Percentiles rank a stretch among this genome's conserved stretches.
phyloP scores from a whole-genome alignment of 1,140 invertebrate species.

The Drosophila mauritiana region DNA sequence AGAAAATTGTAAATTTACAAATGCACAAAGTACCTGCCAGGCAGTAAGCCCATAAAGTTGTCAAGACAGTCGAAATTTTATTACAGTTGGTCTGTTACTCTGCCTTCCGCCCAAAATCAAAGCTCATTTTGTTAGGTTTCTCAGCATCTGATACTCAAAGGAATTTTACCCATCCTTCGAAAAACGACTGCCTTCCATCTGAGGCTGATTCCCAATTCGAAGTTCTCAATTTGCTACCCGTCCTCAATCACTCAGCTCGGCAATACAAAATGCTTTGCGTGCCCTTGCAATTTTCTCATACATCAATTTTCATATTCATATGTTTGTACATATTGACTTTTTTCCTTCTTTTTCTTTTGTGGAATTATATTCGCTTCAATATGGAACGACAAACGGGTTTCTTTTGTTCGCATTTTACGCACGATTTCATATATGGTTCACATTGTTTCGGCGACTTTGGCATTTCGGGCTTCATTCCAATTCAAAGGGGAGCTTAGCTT shows the following conservation, averaged over 20 bases:
- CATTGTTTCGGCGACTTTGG: conserved; percentile 40
- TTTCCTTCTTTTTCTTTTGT: conserved; percentile 35
- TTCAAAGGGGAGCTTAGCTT: conserved; percentile 27
- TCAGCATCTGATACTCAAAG: conserved; percentile 2
- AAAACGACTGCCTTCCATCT: conserved; percentile 20
- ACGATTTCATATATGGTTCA: conserved; percentile 71
- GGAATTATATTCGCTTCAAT: conserved; percentile 56
- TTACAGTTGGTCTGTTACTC: conserved; percentile 51
- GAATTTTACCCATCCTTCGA: not conserved
- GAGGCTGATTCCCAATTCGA: conserved; percentile 39
- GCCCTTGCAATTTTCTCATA: conserved; percentile 79
- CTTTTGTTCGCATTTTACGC: conserved; percentile 78
- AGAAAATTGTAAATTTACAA: not conserved
- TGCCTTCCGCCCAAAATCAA: conserved; percentile 62
- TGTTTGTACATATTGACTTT: conserved; percentile 16
- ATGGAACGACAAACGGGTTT: conserved; percentile 49
- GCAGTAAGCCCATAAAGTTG: conserved; percentile 20
- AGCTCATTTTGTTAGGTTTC: conserved; percentile 51
- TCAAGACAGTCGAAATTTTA: conserved; percentile 55
- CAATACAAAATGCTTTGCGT: conserved; percentile 72
- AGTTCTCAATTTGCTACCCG: conserved; percentile 43
- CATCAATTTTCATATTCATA: conserved; percentile 81
- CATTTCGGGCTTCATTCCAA: conserved; percentile 23
- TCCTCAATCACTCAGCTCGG: conserved; percentile 60
- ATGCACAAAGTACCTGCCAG: conserved; percentile 36